Conservation (phyloP, 1,140 invertebrate genomes). For the Neodiprion lecontei region DNA sequence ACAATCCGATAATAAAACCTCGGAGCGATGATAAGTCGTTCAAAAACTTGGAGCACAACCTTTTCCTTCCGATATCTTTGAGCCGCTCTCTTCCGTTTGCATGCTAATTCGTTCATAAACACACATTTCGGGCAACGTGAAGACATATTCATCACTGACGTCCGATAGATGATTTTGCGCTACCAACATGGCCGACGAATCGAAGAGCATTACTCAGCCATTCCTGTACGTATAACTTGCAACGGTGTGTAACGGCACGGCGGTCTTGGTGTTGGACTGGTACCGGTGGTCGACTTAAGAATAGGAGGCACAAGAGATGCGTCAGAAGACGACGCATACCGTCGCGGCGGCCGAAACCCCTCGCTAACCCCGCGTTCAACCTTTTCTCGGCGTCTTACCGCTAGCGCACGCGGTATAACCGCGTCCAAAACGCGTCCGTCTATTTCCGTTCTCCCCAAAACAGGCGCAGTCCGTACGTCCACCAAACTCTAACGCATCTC, state of each 20-base stretch:
- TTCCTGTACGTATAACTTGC: neutral
- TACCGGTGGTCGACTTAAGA: slow-evolving; percentile 35
- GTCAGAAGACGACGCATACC: slow-evolving; percentile 45
- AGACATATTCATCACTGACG: too few species aligned
- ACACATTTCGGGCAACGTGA: too few species aligned
- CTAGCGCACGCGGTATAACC: neutral
- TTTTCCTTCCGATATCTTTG: too few species aligned
- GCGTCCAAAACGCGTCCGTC: slow-evolving; percentile 26
- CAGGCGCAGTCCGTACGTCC: slow-evolving; percentile 28
- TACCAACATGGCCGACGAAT: neutral
- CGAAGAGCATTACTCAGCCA: slow-evolving; percentile 3
- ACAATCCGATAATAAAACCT: neutral
- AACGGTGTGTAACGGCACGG: too few species aligned
- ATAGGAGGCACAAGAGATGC: slow-evolving; percentile 48
- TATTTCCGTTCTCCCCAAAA: slow-evolving; percentile 55
- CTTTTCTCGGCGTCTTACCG: neutral
- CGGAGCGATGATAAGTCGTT: too few species aligned
- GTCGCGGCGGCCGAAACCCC: slow-evolving; percentile 43
- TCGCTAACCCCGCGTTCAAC: slow-evolving; percentile 5
- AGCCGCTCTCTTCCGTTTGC: too few species aligned
- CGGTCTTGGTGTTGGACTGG: neutral
- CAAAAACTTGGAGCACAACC: too few species aligned
- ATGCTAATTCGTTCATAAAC: too few species aligned
- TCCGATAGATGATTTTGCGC: too few species aligned
- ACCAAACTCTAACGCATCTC: neutral